Base-by-base conservation (phyloP, 2,888 invertebrate genomes). In the Salpingus planirostris region DNA sequence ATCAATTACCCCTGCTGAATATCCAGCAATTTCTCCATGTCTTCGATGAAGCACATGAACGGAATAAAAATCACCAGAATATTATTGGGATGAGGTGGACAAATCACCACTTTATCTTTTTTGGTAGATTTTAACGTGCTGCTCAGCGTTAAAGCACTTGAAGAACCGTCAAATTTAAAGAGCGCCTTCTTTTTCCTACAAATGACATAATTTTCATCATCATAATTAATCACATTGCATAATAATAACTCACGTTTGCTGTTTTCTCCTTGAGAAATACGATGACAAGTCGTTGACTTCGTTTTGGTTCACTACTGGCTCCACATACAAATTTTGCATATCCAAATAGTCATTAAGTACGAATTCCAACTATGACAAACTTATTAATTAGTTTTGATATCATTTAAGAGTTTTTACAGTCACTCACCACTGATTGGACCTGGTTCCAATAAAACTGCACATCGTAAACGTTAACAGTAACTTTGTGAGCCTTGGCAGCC, bases 391-490 rank as follows among this genome's bases (percentile, higher is more conserved):
- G 38, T 37, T 31, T 23, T 31, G 14, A 10, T 7, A n/a, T n/a
- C n/a, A n/a, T 31, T 15, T 15, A 10, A 29, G 12, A 4, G 10
- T 11, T 21, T 11, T 18, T 31, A 1, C 5, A 2, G 3, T 26
- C 12, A 42, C 78, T 68, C 66, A 90, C 88, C 52, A 89, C 88
- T 57, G 81, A 79, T 62, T 93, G 92, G 21, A 90, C 85, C 50
- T 88, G 84, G 23, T 80, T 78, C 92, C 92, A 93, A 46, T 88
- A 89, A 57, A 89, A 85, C 21, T 79, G 71, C 56, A 82, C 73
- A 52, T 76, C 76, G 56, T 85, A 86, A 25, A 79, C 58, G 31
- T 67, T 65, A 26, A 70, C 55, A 44, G 69, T 66, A n/a, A 70
- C 48, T 36, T 66, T 67, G 53, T 78, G 72, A 30, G 69, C 70